Base-by-base conservation (phyloP, 2,797 vertebrate genomes). In the Hemibagrus guttatus region DNA sequence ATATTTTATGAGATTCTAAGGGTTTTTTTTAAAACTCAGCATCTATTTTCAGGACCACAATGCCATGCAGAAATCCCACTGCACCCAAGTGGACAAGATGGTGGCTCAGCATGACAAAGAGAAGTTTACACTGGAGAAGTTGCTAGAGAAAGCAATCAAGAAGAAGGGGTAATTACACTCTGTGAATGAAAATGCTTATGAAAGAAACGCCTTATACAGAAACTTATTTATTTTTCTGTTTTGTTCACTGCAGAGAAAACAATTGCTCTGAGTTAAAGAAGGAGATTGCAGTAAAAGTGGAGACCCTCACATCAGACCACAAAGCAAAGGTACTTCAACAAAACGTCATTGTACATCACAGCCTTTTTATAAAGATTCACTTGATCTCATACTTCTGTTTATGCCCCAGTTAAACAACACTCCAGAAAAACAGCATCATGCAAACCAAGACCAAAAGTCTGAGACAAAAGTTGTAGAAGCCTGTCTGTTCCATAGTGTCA, bases 191-290 rank as follows among this genome's bases (percentile, higher is more conserved):
- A n/a, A 83, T 28, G 23, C 21, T 78, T 63, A n/a, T 6, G 21
- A 61, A 16, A 16, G 1, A 71, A 35, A 23, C 17, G n/a, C 39
- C 7, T 46, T 42, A 56, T 61, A 66, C 5, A 71, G 6, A 23
- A 56, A 61, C 19, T 46, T 13, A 21, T 66, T 56, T 16, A 21
- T 68, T 72, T 26, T 56, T 19, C 21, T 16, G 0, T 85, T 64
- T 52, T 90, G 49, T 79, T 85, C 1, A 4, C 71, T 95, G 85
- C 93, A 99, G 98, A 89, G 98, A 98, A 95, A 98, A 95, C 93
- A 98, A 97, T 95, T 99, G 97, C 92, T 96, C 97, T 35, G 98
- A 99, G 92, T 92, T 99, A 94, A 99, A 98, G 95, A 99, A 99
- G 93, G 98, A 99, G 95, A 99, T 97, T 0, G 98, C 99, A 93